phyloP scores from a whole-genome alignment of 92 coral and sea anemone genomes.

The Porites evermanni region DNA sequence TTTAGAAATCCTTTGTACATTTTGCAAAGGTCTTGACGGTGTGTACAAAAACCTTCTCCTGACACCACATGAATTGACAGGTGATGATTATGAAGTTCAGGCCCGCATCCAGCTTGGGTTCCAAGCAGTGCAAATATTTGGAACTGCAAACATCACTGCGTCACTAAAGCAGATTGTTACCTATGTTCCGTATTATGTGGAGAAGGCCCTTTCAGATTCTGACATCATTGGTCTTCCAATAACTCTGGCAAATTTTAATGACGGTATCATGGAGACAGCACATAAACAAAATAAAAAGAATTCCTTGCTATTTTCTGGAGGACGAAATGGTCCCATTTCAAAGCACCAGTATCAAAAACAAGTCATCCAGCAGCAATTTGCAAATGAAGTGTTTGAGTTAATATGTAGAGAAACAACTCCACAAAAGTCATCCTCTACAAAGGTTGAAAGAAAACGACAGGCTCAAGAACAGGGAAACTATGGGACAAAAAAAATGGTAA shows the following conservation, averaged over 20 bases:
- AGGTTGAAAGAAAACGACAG: constrained; percentile 17
- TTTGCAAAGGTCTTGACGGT: no score
- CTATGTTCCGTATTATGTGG: constrained; percentile 44
- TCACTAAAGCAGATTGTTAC: constrained; percentile 49
- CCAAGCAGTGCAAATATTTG: constrained; percentile 39
- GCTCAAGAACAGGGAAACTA: background rate
- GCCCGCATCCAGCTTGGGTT: constrained; percentile 58
- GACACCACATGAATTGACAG: no score
- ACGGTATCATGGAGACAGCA: constrained; percentile 58
- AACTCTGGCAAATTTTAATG: constrained; percentile 40
- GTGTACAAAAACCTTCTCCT: no score
- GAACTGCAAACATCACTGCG: constrained; percentile 46
- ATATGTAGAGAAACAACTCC: constrained; percentile 7
- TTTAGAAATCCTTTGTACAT: no score
- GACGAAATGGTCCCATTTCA: constrained; percentile 9
- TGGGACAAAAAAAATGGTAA: background rate
- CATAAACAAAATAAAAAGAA: constrained; percentile 39
- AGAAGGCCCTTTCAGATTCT: constrained; percentile 57
- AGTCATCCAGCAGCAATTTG: constrained; percentile 4
- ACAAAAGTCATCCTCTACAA: constrained; percentile 2
- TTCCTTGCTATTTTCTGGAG: constrained; percentile 16
- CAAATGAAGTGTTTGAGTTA: background rate
- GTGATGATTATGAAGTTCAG: constrained; percentile 25
- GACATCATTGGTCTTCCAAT: constrained; percentile 47
- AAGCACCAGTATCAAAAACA: no score